These are phyloP conservation scores for Siderastrea radians DNA, from an alignment of 92 coral and sea anemone genomes.

Conservation along the genomic window DNA sequence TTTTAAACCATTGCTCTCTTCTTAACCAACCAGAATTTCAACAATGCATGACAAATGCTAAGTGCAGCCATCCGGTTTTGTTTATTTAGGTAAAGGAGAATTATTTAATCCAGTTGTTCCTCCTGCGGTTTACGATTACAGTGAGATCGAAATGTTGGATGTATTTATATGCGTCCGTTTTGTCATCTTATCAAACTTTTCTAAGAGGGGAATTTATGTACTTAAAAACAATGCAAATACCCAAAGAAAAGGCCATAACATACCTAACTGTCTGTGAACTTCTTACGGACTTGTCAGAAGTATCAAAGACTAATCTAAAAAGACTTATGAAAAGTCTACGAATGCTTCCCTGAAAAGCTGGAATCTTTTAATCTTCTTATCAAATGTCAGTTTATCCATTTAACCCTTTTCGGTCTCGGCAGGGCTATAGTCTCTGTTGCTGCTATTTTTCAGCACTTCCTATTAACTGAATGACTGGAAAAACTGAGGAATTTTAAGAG, in stretches of 20 bases:
- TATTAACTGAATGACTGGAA: not conserved
- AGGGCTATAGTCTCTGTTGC: not conserved
- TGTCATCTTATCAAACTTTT: not conserved
- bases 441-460: not conserved
- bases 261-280: not conserved
- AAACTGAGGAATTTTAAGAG: not conserved
- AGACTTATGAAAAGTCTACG: not conserved
- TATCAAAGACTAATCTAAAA: not conserved
- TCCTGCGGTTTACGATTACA: not conserved
- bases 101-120: not conserved
- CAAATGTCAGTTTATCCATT: not conserved
- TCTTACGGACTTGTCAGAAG: not conserved
- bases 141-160: not conserved
- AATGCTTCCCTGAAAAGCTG: not conserved
- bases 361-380: too few relatives aligned
- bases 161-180: not conserved
- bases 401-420: not conserved
- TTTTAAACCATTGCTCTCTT: not conserved
- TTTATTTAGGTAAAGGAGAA: not conserved
- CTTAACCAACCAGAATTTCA: not conserved
- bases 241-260: not conserved
- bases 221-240: not conserved
- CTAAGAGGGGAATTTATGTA: not conserved
- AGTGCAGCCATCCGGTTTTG: not conserved
- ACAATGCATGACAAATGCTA: not conserved